Base-by-base conservation (phyloP, 2,113 vertebrate genomes). In the Merops nubicus region DNA sequence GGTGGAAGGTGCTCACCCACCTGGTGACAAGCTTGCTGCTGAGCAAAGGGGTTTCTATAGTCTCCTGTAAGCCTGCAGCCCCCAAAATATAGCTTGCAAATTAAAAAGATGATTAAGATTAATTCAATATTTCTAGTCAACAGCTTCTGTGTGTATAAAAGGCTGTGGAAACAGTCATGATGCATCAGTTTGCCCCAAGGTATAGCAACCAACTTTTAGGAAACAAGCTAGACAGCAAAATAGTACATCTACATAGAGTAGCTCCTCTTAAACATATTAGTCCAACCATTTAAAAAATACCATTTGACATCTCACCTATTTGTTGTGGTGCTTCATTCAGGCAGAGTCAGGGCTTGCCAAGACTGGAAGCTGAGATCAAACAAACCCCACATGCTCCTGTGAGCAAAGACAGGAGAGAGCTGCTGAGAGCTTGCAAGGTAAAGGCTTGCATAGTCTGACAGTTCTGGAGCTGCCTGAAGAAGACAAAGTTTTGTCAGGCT, bases 281-380 rank as follows among this genome's bases (percentile, higher is more conserved):
- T n/a, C 75, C 54, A 79, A 56, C 85, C 81, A 68, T 67, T 75
- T 43, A 73, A 86, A 59, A 77, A 94, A 72, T 8, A 38, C 8
- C 53, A 33, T 64, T 36, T 0, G 2, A 67, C 68, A 42, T 78
- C 80, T 81, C 76, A 29, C 40, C 53, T 60, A 33, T 53, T 82
- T 79, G 87, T 68, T 85, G 80, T 26, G 73, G 63, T 73, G 73
- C 59, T 77, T 74, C 75, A 53, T 70, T 77, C 54, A 40, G 65
- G 34, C 60, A 59, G 34, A 63, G 48, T 7, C 26, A 26, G 51
- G 91, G 80, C 95, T 95, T 94, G 96, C 86, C 84, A 62, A 72
- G 91, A 53, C 94, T 94, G 89, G 94, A 92, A 95, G 77, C 14
- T 14, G 77, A 96, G 84, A 94, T 93, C 95, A 95, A 92, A 97